A percentile compares a stretch with the other conserved stretches of the same genome.
Evolutionary conservation across 2,113 vertebrate genomes (phyloP).

Genomic region (Copsychus sechellarum): DNA sequence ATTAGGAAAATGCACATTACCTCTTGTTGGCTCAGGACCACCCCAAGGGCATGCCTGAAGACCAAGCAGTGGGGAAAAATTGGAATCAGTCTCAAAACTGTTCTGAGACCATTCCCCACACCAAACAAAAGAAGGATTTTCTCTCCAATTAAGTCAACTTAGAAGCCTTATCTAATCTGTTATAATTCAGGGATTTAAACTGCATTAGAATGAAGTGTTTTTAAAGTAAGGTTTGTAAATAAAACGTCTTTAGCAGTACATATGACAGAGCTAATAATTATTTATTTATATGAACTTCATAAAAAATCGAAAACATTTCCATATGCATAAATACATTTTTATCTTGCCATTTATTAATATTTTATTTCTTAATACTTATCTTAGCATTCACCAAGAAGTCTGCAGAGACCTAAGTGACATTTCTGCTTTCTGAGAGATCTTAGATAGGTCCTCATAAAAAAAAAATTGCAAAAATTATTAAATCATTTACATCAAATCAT

Average conservation of each 20-base stretch:
- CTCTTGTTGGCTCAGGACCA: background rate
- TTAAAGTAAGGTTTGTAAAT: background rate
- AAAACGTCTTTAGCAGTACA: background rate
- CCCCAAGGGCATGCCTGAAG: background rate
- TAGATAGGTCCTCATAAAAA: background rate
- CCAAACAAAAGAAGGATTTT: background rate
- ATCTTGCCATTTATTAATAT: background rate
- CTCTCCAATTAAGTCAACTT: background rate
- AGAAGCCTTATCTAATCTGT: background rate
- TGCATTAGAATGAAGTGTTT: background rate
- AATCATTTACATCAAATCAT: background rate
- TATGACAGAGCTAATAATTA: background rate
- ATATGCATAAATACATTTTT: background rate
- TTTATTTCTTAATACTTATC: background rate
- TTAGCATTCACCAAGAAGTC: background rate
- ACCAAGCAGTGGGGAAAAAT: background rate
- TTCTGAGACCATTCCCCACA: background rate
- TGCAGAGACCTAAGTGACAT: background rate
- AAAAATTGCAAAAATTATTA: background rate
- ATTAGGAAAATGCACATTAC: rapidly evolving
- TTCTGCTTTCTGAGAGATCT: background rate
- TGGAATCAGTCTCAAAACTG: background rate
- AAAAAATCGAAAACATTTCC: background rate
- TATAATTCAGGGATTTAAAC: background rate
- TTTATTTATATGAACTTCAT: background rate